phyloP scores from a whole-genome alignment of 2,113 vertebrate species.

The Paratilapia polleni region DNA sequence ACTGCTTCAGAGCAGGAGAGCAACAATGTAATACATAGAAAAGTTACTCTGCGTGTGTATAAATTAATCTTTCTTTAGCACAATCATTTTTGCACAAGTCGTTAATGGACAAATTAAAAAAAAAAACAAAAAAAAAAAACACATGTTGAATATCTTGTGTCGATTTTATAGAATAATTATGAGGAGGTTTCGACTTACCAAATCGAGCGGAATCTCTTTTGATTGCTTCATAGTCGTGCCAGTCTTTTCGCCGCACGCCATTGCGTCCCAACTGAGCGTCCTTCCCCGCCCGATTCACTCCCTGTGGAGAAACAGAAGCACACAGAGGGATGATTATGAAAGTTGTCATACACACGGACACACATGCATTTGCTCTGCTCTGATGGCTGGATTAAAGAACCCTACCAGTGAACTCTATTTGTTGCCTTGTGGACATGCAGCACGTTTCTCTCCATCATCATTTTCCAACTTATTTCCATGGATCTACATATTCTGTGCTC shows the following conservation, averaged over 20 bases:
- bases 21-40: neutral
- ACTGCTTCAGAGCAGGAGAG: neutral
- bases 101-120: neutral
- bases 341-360: neutral
- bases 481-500: fast-evolving
- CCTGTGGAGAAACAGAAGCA: constrained; percentile 75
- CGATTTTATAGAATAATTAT: neutral
- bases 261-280: constrained; percentile 69
- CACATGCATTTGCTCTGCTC: neutral
- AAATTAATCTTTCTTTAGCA: neutral
- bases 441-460: neutral
- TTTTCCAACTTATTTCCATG: neutral
- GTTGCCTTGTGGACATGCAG: neutral
- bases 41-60: too few relatives aligned
- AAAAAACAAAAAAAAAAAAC: too few relatives aligned
- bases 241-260: constrained; percentile 87
- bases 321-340: neutral
- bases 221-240: constrained; percentile 91
- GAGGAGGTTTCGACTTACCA: constrained; percentile 78
- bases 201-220: constrained; percentile 84
- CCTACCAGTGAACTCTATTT: neutral
- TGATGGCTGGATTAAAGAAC: neutral
- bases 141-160: too few relatives aligned
- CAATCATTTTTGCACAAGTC: neutral
- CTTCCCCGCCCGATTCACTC: constrained; percentile 71